phyloP scores from a whole-genome alignment of 2,888 invertebrate species.

The Idaea biselata region DNA sequence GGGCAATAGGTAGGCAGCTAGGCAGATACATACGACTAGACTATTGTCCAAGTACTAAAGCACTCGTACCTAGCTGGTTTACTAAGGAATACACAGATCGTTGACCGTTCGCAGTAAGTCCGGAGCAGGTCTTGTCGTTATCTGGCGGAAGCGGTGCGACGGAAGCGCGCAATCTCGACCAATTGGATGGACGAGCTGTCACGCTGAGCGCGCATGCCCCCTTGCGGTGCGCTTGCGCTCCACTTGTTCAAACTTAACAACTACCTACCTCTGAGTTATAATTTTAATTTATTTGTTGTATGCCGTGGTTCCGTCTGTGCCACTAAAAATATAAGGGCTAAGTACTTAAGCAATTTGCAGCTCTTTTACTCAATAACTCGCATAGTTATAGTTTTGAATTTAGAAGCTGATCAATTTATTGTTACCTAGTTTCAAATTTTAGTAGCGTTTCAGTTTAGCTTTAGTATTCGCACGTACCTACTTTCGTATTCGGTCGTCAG shows the following conservation, averaged over 20 bases:
- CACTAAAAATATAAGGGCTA: too few relatives aligned
- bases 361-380: too few relatives aligned
- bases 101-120: constrained; percentile 65
- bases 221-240: constrained; percentile 36
- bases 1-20: not conserved
- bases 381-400: too few relatives aligned
- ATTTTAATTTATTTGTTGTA: too few relatives aligned
- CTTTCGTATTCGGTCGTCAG: too few relatives aligned
- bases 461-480: too few relatives aligned
- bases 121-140: constrained; percentile 64
- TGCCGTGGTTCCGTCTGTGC: too few relatives aligned
- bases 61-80: constrained; percentile 34
- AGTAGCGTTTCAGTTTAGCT: too few relatives aligned
- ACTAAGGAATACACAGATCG: constrained; percentile 29
- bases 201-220: constrained; percentile 70
- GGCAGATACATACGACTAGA: not conserved
- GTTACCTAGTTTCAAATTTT: too few relatives aligned
- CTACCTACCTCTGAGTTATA: not conserved
- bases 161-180: constrained; percentile 78
- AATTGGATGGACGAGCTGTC: constrained; percentile 73
- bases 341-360: too few relatives aligned
- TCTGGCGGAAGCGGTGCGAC: constrained; percentile 72
- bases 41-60: constrained; percentile 20
- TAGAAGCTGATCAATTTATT: too few relatives aligned
- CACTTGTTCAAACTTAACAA: constrained; percentile 22